These are phyloP conservation scores for Mythimna loreyi DNA, from an alignment of 2,888 invertebrate species.

Conservation along the genomic window DNA sequence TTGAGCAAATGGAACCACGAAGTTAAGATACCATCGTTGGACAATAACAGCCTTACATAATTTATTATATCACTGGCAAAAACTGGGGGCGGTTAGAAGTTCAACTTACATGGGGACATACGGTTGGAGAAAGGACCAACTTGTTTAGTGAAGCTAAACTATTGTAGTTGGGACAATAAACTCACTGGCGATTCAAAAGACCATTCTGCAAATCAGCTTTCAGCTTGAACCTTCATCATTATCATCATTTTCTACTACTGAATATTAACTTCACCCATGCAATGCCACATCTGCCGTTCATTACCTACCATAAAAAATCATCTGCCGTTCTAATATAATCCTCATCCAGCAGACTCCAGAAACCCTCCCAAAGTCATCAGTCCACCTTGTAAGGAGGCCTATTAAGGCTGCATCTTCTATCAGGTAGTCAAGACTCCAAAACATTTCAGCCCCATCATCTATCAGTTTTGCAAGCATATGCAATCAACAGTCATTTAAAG, in stretches of 20 bases:
- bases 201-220: no score
- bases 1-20: conserved; percentile 73
- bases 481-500: neutral
- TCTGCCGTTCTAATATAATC: no score
- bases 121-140: conserved; percentile 33
- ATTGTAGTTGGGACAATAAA: neutral
- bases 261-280: neutral
- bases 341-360: neutral
- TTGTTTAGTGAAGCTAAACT: neutral
- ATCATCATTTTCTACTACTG: no score
- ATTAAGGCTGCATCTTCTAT: neutral
- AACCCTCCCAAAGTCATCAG: neutral
- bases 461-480: neutral
- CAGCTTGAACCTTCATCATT: neutral
- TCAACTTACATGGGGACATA: conserved; percentile 58
- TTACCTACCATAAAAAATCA: no score
- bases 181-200: neutral
- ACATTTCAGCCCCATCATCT: neutral
- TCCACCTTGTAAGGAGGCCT: neutral
- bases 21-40: conserved; percentile 83
- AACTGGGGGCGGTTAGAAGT: conserved; percentile 71
- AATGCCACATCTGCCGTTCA: neutral
- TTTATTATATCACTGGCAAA: conserved; percentile 85
- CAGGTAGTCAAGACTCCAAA: neutral
- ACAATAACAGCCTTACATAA: conserved; percentile 85